phyloP scores from a whole-genome alignment of 1,140 invertebrate species.

The Drosophila insularis region DNA sequence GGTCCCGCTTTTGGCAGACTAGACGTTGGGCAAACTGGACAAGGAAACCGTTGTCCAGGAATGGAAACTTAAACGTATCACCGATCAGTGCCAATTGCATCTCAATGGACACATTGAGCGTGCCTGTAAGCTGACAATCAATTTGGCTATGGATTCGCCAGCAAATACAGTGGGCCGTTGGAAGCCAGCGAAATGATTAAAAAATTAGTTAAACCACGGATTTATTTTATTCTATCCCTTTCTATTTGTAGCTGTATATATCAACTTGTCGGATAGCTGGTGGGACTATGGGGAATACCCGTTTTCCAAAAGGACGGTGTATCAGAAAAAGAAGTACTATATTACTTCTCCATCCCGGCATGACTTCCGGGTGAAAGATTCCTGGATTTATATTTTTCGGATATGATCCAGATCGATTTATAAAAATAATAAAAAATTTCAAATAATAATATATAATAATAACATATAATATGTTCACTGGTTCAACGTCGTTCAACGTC shows the following conservation, averaged over 20 bases:
- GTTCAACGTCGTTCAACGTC: too few species aligned
- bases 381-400: too few species aligned
- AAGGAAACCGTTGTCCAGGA: slow-evolving; percentile 61
- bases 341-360: too few species aligned
- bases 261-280: slow-evolving; percentile 59
- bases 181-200: slow-evolving; percentile 53
- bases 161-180: slow-evolving; percentile 46
- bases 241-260: slow-evolving; percentile 51
- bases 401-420: too few species aligned
- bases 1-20: slow-evolving; percentile 19
- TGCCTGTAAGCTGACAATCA: slow-evolving; percentile 52
- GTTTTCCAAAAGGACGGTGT: too few species aligned
- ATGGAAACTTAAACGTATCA: slow-evolving; percentile 77
- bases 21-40: slow-evolving; percentile 21
- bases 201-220: not conserved
- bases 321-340: too few species aligned
- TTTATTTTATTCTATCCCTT: not conserved
- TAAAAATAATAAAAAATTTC: too few species aligned
- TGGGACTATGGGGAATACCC: too few species aligned
- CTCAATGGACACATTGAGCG: slow-evolving; percentile 51
- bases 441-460: not conserved
- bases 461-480: too few species aligned
- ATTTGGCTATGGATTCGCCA: slow-evolving; percentile 68
- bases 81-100: slow-evolving; percentile 69
- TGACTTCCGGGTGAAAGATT: too few species aligned